Percentiles rank a stretch among this genome's conserved stretches.
Evolutionary conservation across 2,797 vertebrate species (phyloP).

Genomic region (Crenichthys baileyi): DNA sequence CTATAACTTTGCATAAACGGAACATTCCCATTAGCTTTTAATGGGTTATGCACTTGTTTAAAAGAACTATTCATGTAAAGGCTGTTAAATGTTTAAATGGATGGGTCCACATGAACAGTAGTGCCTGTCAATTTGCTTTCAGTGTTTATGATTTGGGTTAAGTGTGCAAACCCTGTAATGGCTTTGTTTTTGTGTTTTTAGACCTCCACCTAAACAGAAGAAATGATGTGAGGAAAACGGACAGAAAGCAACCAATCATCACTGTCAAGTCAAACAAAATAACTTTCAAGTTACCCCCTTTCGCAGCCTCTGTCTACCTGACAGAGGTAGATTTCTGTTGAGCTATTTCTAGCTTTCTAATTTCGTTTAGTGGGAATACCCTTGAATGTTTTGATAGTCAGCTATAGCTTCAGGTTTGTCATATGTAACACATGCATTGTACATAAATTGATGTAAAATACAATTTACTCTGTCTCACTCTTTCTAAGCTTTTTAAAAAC

Average conservation of each 20-base stretch:
- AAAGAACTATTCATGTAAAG: background rate
- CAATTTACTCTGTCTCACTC: background rate
- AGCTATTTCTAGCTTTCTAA: background rate
- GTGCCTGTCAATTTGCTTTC: background rate
- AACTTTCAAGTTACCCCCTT: background rate
- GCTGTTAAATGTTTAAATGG: background rate
- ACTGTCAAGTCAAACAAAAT: background rate
- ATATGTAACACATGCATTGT: background rate
- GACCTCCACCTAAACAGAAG: slow-evolving; percentile 87
- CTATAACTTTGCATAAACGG: background rate
- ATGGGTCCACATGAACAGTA: background rate
- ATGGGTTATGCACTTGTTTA: background rate
- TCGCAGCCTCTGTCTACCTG: background rate
- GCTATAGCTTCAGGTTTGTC: background rate
- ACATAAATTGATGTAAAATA: slow-evolving; percentile 3
- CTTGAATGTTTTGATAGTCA: background rate
- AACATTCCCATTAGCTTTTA: background rate
- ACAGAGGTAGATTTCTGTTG: background rate
- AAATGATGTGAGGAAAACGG: slow-evolving; percentile 71
- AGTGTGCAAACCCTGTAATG: background rate
- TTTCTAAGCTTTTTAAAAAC: background rate
- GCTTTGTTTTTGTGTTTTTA: slow-evolving; percentile 42
- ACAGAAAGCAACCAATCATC: background rate
- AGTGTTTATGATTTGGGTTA: no score
- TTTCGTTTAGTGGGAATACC: background rate